Conservation (phyloP, 2,113 vertebrate genomes). For the Arizona elegans region DNA sequence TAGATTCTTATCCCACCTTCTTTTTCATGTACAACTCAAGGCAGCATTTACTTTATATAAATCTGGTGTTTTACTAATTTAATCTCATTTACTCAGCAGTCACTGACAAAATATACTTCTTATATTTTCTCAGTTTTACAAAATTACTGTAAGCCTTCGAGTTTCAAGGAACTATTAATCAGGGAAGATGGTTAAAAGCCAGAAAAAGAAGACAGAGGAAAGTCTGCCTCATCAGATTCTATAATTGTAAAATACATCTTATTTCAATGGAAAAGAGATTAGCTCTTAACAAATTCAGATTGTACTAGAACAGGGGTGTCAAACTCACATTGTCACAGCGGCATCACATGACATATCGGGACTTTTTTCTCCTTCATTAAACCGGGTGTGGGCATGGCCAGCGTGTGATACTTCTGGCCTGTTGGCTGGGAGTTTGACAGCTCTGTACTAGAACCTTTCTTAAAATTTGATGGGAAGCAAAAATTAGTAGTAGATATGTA, state of each 20-base stretch:
- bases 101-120: background rate
- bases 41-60: slow-evolving; percentile 21
- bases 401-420: too few species aligned
- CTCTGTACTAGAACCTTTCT: background rate
- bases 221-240: background rate
- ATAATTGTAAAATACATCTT: background rate
- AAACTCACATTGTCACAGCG: too few species aligned
- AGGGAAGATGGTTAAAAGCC: background rate
- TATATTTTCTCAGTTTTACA: background rate
- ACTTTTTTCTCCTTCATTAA: too few species aligned
- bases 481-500: background rate
- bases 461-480: background rate
- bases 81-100: background rate
- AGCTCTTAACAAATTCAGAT: background rate
- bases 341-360: too few species aligned
- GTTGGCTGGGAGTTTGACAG: too few species aligned
- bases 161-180: background rate
- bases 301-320: background rate
- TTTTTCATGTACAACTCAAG: background rate
- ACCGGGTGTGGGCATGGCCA: too few species aligned
- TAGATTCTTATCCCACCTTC: background rate
- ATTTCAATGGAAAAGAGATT: background rate
- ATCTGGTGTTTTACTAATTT: slow-evolving; percentile 4
- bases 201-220: background rate
- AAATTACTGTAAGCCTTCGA: background rate